Conservation (phyloP, 2,113 vertebrate species). For the Gymnocephalus cernua region DNA sequence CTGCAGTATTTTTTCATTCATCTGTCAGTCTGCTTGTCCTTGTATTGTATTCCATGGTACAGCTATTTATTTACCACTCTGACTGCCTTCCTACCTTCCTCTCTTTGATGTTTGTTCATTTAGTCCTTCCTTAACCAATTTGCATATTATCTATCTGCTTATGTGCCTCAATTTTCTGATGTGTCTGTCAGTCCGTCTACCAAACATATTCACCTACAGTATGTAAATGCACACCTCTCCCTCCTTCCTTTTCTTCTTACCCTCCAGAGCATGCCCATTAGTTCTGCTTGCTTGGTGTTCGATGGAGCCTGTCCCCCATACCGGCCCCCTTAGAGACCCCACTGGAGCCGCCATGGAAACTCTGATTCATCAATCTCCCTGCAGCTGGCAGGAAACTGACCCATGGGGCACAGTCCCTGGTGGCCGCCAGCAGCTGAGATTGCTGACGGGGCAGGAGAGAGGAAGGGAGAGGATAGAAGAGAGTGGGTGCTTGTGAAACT, state of each 20-base stretch:
- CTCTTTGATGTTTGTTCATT: slow-evolving; percentile 4
- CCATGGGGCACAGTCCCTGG: slow-evolving; percentile 51
- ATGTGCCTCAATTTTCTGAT: neutral
- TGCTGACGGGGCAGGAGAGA: slow-evolving; percentile 50
- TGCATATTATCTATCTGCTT: slow-evolving; percentile 17
- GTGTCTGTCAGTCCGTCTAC: slow-evolving; percentile 5
- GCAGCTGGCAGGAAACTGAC: slow-evolving; percentile 71
- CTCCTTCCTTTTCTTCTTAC: slow-evolving; percentile 11
- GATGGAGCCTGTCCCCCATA: slow-evolving; percentile 71
- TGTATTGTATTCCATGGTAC: slow-evolving; percentile 9
- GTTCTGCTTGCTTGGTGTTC: slow-evolving; percentile 79
- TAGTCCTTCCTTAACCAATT: neutral
- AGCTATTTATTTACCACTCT: slow-evolving; percentile 6
- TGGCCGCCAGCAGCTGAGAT: slow-evolving; percentile 60
- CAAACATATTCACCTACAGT: slow-evolving; percentile 37
- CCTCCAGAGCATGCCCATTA: slow-evolving; percentile 73
- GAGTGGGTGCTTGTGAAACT: slow-evolving; percentile 27
- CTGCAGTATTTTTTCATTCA: slow-evolving; percentile 33
- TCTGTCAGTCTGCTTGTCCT: slow-evolving; percentile 18
- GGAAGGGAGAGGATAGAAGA: slow-evolving; percentile 16
- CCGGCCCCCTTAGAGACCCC: slow-evolving; percentile 54
- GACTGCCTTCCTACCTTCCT: neutral
- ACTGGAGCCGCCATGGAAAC: slow-evolving; percentile 55
- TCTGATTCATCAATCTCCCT: slow-evolving; percentile 76
- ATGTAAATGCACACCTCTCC: slow-evolving; percentile 35